Percentiles rank a stretch among this genome's conserved stretches.
These are phyloP conservation scores for Lydus trimaculatus DNA, from an alignment of 2,888 invertebrate species.

Conservation along the genomic window DNA sequence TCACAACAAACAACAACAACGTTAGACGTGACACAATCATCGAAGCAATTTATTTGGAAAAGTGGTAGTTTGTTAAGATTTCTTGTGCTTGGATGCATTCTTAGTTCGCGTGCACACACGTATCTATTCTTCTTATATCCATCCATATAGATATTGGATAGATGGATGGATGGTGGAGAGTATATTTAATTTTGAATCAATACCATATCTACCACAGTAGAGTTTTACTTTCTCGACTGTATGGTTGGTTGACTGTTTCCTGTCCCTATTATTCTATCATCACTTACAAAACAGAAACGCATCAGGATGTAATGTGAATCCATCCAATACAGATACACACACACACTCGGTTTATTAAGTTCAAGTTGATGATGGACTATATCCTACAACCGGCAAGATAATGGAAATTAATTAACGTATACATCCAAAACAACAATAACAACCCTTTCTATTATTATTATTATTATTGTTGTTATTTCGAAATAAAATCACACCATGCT, in stretches of 20 bases:
- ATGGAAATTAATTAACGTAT: constrained; percentile 9
- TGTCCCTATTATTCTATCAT: neutral
- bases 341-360: constrained; percentile 6
- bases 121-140: neutral
- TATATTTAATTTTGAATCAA: no score
- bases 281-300: neutral
- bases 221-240: neutral
- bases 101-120: neutral
- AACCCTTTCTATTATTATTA: neutral
- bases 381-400: neutral
- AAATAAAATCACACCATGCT: neutral
- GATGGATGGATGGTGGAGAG: no score
- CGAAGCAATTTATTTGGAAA: constrained; percentile 4
- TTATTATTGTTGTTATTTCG: neutral
- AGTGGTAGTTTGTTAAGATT: neutral
- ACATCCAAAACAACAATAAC: neutral
- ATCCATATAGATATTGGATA: no score
- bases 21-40: constrained; percentile 7
- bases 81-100: neutral
- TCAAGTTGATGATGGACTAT: neutral
- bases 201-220: no score
- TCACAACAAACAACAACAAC: neutral
- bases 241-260: neutral
- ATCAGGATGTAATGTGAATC: constrained; percentile 5
- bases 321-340: no score